These are phyloP conservation scores for Numenius arquata DNA, from an alignment of 2,113 vertebrate species.

Conservation along the genomic window DNA sequence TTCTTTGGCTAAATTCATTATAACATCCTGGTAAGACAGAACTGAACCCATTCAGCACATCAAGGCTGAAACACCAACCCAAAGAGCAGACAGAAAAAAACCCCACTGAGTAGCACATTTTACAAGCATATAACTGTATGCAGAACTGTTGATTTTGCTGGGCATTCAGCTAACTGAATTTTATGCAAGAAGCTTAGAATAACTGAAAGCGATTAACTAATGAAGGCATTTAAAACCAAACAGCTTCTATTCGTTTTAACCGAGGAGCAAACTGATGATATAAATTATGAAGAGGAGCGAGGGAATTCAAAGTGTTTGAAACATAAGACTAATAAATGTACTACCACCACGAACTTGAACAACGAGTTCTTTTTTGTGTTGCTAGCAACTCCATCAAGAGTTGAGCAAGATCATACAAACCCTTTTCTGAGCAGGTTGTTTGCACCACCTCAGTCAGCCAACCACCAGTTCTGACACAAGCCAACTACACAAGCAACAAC, in stretches of 20 bases:
- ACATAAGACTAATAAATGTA: neutral
- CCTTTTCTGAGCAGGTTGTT: neutral
- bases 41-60: neutral
- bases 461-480: neutral
- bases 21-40: neutral
- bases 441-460: neutral
- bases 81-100: neutral
- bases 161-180: neutral
- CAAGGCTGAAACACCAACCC: neutral
- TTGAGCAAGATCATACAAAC: neutral
- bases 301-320: neutral
- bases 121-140: neutral
- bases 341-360: neutral
- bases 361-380: neutral
- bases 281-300: neutral
- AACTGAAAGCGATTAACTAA: neutral
- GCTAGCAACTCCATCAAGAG: neutral
- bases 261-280: neutral
- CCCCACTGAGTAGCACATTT: neutral
- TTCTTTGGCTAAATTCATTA: neutral
- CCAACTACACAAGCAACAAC: neutral
- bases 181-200: neutral
- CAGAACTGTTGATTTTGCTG: neutral
- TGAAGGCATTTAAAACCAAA: neutral
- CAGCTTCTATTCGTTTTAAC: neutral